Evolutionary conservation across 1,140 invertebrate genomes (phyloP).

Genomic region (Sitodiplosis mosellana): DNA sequence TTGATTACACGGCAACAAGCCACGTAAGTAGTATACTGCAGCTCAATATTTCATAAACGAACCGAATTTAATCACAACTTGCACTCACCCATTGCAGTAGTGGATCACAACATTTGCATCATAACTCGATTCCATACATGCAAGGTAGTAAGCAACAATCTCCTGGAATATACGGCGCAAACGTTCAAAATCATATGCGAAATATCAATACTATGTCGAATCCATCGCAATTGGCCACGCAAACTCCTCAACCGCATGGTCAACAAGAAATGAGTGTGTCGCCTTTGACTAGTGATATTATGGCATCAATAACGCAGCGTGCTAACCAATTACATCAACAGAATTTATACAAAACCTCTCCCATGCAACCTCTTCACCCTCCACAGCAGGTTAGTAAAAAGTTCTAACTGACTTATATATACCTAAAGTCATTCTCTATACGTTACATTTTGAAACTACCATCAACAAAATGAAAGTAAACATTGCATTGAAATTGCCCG

Average conservation of each 20-base stretch:
- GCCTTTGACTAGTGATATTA: background rate
- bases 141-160: background rate
- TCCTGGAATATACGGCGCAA: background rate
- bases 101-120: constrained; percentile 1
- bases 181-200: background rate
- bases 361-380: background rate
- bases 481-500: too few species aligned
- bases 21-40: background rate
- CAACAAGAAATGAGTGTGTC: background rate
- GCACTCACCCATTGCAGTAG: background rate
- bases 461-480: too few species aligned
- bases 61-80: too few species aligned
- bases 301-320: background rate
- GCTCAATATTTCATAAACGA: too few species aligned
- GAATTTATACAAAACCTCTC: background rate
- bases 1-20: background rate
- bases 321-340: constrained; percentile 1
- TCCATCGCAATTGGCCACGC: background rate
- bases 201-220: background rate
- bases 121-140: background rate
- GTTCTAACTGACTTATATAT: background rate
- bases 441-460: too few species aligned
- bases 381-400: background rate
- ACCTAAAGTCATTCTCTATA: background rate
- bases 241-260: background rate